Percentiles rank a stretch among this genome's conserved stretches.
These are phyloP conservation scores for Balaeniceps rex DNA, from an alignment of 2,113 vertebrate species.

Conservation along the genomic window DNA sequence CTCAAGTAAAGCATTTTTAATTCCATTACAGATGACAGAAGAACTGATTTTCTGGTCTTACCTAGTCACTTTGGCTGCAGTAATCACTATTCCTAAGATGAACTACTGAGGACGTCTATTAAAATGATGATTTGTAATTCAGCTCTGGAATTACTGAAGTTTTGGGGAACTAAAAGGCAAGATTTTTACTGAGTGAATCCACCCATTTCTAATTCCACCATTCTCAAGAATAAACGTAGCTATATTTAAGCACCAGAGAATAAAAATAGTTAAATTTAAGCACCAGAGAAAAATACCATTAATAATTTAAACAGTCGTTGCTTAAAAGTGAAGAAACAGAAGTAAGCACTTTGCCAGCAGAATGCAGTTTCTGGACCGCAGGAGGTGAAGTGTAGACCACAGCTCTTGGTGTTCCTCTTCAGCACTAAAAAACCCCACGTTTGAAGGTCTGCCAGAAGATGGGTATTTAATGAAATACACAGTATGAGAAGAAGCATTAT, in stretches of 20 bases:
- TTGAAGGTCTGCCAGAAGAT: background rate
- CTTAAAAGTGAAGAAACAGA: background rate
- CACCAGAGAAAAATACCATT: background rate
- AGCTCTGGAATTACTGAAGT: background rate
- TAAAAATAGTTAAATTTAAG: background rate
- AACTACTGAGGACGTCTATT: background rate
- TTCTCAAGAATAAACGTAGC: background rate
- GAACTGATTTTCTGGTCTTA: background rate
- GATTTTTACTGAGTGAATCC: background rate
- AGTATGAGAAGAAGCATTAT: background rate
- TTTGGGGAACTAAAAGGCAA: background rate
- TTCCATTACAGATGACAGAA: background rate
- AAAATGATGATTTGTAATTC: background rate
- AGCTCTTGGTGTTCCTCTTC: background rate
- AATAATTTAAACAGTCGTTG: background rate
- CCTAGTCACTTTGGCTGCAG: background rate
- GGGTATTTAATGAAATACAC: background rate
- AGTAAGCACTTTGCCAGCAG: background rate
- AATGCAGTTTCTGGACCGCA: background rate
- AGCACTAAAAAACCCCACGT: rapidly evolving
- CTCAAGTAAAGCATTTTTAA: background rate
- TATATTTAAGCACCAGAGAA: background rate
- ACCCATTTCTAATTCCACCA: background rate
- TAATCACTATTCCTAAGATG: background rate
- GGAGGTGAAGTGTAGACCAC: background rate